Evolutionary conservation across 2,888 invertebrate species (phyloP).

Genomic region (Spilarctia lutea): DNA sequence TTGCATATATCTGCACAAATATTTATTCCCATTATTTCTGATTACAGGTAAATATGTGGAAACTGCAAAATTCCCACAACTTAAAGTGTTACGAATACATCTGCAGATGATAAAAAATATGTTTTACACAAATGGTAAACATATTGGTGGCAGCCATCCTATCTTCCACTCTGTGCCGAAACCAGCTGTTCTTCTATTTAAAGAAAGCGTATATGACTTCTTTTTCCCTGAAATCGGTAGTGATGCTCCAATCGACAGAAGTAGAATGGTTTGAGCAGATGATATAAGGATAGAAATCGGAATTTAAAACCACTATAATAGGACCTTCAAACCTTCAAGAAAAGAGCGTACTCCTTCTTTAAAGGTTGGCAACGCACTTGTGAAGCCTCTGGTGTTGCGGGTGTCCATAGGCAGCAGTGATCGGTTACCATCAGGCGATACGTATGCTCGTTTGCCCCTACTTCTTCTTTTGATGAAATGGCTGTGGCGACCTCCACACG

Average conservation of each 20-base stretch:
- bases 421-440: no score
- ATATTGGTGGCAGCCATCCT: slow-evolving; percentile 7
- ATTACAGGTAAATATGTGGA: slow-evolving; percentile 7
- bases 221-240: slow-evolving; percentile 1
- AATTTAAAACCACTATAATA: background rate
- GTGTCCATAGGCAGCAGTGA: no score
- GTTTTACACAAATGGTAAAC: background rate
- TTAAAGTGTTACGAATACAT: background rate
- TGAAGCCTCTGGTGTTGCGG: no score
- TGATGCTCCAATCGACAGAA: slow-evolving; percentile 6
- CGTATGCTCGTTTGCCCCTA: no score
- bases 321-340: no score
- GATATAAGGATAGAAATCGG: background rate
- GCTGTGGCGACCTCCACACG: no score
- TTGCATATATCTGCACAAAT: background rate
- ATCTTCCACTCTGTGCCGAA: slow-evolving; percentile 1
- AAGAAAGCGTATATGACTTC: background rate
- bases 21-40: background rate
- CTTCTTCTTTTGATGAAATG: no score
- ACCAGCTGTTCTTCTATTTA: background rate
- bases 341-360: no score
- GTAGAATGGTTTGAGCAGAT: slow-evolving; percentile 6
- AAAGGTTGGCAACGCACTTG: no score
- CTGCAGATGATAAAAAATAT: background rate
- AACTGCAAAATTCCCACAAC: background rate